A percentile compares a stretch with the other conserved stretches of the same genome.
Evolutionary conservation across 2,797 vertebrate genomes (phyloP).

Genomic region (Takifugu ocellatus): DNA sequence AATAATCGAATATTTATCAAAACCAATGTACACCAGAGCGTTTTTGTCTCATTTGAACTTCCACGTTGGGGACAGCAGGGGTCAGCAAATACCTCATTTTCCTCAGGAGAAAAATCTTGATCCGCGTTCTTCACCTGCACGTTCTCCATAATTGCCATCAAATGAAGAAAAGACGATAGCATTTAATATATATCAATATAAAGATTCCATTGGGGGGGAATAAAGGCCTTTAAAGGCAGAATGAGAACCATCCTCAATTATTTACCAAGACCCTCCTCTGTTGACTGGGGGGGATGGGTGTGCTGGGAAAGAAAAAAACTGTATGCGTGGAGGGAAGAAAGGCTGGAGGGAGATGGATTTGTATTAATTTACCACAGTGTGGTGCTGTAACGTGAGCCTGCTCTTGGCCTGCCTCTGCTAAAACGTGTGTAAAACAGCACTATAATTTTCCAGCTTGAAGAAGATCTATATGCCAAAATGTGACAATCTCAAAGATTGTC

Average conservation of each 20-base stretch:
- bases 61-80: constrained; percentile 54
- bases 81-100: constrained; percentile 58
- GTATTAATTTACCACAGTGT: constrained; percentile 19
- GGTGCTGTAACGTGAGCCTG: constrained; percentile 17
- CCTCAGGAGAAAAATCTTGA: background rate
- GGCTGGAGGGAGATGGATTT: constrained; percentile 38
- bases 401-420: constrained; percentile 15
- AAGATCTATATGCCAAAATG: background rate
- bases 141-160: constrained; percentile 12
- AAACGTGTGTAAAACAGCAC: background rate
- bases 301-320: constrained; percentile 26
- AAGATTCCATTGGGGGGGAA: no score
- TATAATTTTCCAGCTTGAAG: constrained; percentile 10
- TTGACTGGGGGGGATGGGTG: constrained; percentile 52
- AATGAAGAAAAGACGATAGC: background rate
- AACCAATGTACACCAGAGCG: background rate
- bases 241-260: constrained; percentile 61
- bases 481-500: no score
- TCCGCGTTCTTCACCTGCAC: constrained; percentile 10
- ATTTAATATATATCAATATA: no score
- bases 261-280: constrained; percentile 60
- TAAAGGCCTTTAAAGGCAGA: constrained; percentile 13
- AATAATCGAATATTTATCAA: constrained; percentile 38
- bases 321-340: constrained; percentile 38
- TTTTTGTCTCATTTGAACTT: constrained; percentile 8